Base-by-base conservation (phyloP, 2,113 vertebrate genomes). In the Brienomyrus brachyistius region DNA sequence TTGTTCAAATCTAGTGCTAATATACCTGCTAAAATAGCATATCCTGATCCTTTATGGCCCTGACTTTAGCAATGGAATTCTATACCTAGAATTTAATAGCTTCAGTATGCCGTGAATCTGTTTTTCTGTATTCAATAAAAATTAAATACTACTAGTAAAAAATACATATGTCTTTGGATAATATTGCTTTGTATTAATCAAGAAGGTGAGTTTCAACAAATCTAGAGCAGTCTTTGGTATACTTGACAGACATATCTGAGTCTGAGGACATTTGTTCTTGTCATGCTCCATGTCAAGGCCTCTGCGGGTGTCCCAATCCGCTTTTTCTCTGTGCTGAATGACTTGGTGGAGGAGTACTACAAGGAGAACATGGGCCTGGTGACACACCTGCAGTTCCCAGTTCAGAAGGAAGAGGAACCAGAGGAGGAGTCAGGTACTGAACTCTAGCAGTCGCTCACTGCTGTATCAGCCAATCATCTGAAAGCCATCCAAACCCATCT, bases 271-370 rank as follows among this genome's bases (percentile, higher is more conserved):
- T 45, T 23, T 66, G 27, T 23, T 23, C 11, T 66, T 89, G 17
- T 59, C 92, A 21, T 92, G 80, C 56, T 91, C 91, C 83, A 45
- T 82, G n/a, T 47, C 43, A 93, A 99, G 98, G 98, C 98, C 1
- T 99, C 98, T 0, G 98, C 98, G 77, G 98, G 98, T 0, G 98
- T 99, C 90, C 97, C 98, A 0, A 96, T 98, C 94, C 96, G 96
- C 89, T 97, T 97, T 94, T 99, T 98, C 74, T 91, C 96, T 7
- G 95, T 94, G 91, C 92, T 99, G 90, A 94, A 96, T 50, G 98
- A 99, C 87, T 95, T 99, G 92, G 98, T 99, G 91, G 98, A 98
- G n/a, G 98, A 97, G 8, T 99, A 99, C 92, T 97, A 95, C 94
- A 97, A 96, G 90, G 97, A 98, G 90, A 98, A 98, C 95, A 97